Evolutionary conservation across 2,113 vertebrate genomes (phyloP).

Genomic region (Agapornis roseicollis): DNA sequence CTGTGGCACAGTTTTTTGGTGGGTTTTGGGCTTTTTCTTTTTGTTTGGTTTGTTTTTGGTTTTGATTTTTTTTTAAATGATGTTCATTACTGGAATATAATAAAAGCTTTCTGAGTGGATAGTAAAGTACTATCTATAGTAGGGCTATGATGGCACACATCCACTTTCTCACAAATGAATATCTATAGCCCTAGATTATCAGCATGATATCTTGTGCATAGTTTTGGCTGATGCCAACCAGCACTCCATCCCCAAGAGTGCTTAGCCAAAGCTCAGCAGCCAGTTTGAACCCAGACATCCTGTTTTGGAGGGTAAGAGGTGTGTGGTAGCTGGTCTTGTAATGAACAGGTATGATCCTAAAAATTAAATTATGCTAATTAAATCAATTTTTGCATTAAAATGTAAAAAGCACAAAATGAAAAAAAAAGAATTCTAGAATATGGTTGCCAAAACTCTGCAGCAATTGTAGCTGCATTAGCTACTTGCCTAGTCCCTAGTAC

Average conservation of each 20-base stretch:
- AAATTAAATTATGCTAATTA: background rate
- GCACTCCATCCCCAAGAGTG: background rate
- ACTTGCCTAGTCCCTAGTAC: background rate
- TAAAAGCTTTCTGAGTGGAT: background rate
- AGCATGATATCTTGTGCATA: background rate
- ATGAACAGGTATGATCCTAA: background rate
- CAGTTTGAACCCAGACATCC: background rate
- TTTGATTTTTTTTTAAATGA: background rate
- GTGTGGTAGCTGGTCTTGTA: accelerated
- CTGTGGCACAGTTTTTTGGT: background rate
- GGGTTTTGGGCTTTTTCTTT: background rate
- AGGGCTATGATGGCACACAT: background rate
- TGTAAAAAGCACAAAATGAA: background rate
- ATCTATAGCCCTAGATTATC: background rate
- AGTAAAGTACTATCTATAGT: background rate
- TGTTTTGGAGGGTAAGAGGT: background rate
- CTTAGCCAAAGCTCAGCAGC: background rate
- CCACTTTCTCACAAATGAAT: background rate
- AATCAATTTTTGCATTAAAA: background rate
- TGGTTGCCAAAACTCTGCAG: background rate
- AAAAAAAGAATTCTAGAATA: background rate
- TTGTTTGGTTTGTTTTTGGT: too few species aligned
- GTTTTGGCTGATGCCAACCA: background rate
- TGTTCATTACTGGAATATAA: background rate
- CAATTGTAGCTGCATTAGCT: background rate